Base-by-base conservation (phyloP, 2,797 vertebrate genomes). In the Tinamus major region DNA sequence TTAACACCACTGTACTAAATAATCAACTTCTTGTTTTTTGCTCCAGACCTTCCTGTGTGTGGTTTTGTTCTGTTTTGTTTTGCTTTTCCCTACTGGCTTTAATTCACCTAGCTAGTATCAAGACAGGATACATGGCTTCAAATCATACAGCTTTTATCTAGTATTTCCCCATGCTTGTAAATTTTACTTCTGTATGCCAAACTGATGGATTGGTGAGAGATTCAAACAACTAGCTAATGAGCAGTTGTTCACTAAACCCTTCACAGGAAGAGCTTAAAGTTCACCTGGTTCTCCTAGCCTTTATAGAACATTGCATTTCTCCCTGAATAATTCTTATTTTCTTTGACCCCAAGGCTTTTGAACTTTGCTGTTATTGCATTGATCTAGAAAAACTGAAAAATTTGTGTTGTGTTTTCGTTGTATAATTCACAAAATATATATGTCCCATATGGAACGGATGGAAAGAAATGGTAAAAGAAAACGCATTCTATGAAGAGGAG, bases 121-220 rank as follows among this genome's bases (percentile, higher is more conserved):
- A 83, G 69, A 85, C 61, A 85, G 41, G 41, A 42, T 89, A 61
- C 37, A 68, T 39, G 75, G 69, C 74, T 91, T 63, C 41, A 91
- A 87, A 87, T 93, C 44, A 95, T 92, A 91, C 13, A 80, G 11
- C 76, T 92, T 96, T 93, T 78, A 42, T 92, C 69, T 70, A 53
- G 51, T 44, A 61, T 58, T 82, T 94, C 29, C 82, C 64, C n/a
- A 17, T 53, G 62, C 18, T 75, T 35, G 76, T 39, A 88, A 84
- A 85, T 76, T 56, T 19, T 12, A 39, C 8, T 84, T 90, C n/a
- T 55, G 4, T 48, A 55, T 72, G 26, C 29, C n/a, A 41, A 82
- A 71, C 55, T 88, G 78, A 53, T 0, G 0, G 31, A 29, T 71
- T 59, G 64, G 81, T 62, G 83, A 49, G 20, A 49, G 27, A 77